A percentile compares a stretch with the other conserved stretches of the same genome.
These are phyloP conservation scores for Torymus texanus DNA, from an alignment of 2,888 invertebrate species.

Conservation along the genomic window DNA sequence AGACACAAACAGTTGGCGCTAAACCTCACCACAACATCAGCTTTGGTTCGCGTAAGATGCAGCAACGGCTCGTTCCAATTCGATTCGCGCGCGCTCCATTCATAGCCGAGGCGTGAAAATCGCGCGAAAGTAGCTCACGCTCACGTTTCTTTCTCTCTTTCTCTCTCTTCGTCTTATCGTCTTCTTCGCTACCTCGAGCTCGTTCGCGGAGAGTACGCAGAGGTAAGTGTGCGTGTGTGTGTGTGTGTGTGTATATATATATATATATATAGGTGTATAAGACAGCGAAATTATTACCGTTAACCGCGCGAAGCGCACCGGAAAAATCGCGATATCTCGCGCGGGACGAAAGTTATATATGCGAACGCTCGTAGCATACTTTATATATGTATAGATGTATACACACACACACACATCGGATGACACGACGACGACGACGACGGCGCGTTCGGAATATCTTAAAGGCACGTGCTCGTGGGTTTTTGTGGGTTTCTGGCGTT, in stretches of 20 bases:
- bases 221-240: too few species aligned
- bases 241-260: too few species aligned
- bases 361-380: not conserved
- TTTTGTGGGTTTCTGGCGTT: too few species aligned
- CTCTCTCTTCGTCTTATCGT: not conserved
- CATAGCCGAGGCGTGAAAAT: conserved; percentile 35
- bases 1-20: too few species aligned
- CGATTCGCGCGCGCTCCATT: conserved; percentile 28
- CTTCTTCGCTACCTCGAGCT: not conserved
- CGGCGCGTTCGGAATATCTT: too few species aligned
- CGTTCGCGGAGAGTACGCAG: not conserved
- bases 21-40: too few species aligned
- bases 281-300: conserved; percentile 34
- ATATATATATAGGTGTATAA: too few species aligned
- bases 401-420: not conserved
- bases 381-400: not conserved
- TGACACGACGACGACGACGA: too few species aligned
- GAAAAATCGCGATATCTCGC: conserved; percentile 11
- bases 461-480: too few species aligned
- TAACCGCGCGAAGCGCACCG: conserved; percentile 14
- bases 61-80: conserved; percentile 31
- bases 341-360: conserved; percentile 20
- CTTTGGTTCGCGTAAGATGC: too few species aligned
- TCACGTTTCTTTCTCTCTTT: not conserved
- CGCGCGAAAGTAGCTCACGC: conserved; percentile 30